phyloP scores from a whole-genome alignment of 1,140 invertebrate genomes.

The Manduca sexta region DNA sequence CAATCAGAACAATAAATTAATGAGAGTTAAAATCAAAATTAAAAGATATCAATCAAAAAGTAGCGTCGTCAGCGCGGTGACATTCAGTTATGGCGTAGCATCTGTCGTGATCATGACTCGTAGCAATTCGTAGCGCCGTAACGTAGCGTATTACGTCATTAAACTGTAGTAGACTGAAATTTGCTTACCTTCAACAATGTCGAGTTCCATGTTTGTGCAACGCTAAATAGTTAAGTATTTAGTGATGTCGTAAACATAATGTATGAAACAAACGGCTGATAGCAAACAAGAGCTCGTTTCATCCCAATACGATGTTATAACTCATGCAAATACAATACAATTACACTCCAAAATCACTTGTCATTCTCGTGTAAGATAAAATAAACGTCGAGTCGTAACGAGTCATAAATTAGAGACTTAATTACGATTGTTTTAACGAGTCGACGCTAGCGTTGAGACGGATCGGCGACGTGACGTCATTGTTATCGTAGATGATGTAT shows the following conservation, averaged over 20 bases:
- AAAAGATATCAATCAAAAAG: background rate
- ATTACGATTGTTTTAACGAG: conserved; percentile 43
- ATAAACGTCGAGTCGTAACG: conserved; percentile 24
- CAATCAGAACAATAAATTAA: too few relatives aligned
- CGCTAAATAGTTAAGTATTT: too few relatives aligned
- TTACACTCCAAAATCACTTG: conserved; percentile 19
- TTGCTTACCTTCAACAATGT: too few relatives aligned
- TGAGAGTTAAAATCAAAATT: too few relatives aligned
- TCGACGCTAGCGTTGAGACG: conserved; percentile 19
- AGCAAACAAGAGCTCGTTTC: too few relatives aligned
- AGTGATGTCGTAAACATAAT: too few relatives aligned
- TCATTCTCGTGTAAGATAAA: conserved; percentile 28
- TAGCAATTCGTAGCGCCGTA: conserved; percentile 1
- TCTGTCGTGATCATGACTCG: conserved; percentile 5
- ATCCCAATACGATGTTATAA: background rate
- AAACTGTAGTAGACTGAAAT: too few relatives aligned
- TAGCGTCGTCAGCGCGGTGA: conserved; percentile 11
- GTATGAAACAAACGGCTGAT: too few relatives aligned
- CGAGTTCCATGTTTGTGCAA: too few relatives aligned
- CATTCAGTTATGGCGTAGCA: conserved; percentile 12
- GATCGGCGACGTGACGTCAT: conserved; percentile 27
- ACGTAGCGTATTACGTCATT: conserved; percentile 6
- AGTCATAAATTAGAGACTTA: conserved; percentile 36
- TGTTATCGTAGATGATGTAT: conserved; percentile 25
- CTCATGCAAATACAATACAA: conserved; percentile 7